Evolutionary conservation across 1,140 invertebrate species (phyloP).

Genomic region (Dendroctonus valens): DNA sequence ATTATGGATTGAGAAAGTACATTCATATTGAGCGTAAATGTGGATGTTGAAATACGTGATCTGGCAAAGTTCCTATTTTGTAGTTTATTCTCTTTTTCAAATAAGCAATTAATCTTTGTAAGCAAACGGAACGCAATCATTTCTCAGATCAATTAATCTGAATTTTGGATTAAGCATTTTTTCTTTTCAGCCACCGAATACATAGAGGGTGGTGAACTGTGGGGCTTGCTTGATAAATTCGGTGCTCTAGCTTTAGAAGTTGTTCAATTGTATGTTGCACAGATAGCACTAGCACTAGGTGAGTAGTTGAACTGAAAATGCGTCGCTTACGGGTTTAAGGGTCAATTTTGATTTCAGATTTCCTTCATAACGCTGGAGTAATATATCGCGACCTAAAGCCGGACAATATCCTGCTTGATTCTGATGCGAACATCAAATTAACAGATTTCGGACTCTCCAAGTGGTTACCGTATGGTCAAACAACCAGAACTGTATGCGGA

Average conservation of each 20-base stretch:
- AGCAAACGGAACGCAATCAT: too few relatives aligned
- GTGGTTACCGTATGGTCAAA: constrained; percentile 73
- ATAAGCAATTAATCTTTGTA: too few relatives aligned
- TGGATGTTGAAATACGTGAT: too few relatives aligned
- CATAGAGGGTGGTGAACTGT: constrained; percentile 77
- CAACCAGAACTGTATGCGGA: constrained; percentile 85
- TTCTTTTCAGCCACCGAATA: constrained; percentile 73
- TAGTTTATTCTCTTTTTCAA: too few relatives aligned
- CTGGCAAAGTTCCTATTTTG: too few relatives aligned
- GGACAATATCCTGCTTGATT: constrained; percentile 85
- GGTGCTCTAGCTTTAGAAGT: constrained; percentile 71
- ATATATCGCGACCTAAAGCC: constrained; percentile 90
- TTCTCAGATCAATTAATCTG: too few relatives aligned
- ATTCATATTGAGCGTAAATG: too few relatives aligned
- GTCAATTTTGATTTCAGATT: constrained; percentile 63
- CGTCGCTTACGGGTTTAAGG: not conserved
- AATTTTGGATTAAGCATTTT: not conserved
- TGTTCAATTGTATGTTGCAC: constrained; percentile 77
- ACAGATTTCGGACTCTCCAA: constrained; percentile 94
- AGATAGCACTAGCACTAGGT: constrained; percentile 83
- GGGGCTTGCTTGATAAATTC: constrained; percentile 67
- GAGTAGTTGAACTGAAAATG: constrained; percentile 42
- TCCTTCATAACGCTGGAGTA: constrained; percentile 85
- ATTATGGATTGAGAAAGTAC: too few relatives aligned
- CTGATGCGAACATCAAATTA: constrained; percentile 73